Evolutionary conservation across 1,140 invertebrate species (phyloP).

Genomic region (Charaxes varanes): DNA sequence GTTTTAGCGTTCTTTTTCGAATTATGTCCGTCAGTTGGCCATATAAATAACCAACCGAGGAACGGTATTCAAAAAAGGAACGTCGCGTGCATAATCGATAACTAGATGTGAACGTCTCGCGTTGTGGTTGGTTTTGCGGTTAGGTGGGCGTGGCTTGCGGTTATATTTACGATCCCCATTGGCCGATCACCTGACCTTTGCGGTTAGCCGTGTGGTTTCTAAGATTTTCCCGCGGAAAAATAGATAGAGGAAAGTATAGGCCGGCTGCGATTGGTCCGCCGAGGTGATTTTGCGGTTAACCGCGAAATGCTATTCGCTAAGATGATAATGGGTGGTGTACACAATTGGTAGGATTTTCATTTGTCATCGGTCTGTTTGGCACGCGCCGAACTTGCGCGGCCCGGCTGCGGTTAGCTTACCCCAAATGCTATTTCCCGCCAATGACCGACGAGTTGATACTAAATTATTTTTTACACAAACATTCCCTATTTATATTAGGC

Average conservation of each 20-base stretch:
- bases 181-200: slow-evolving; percentile 70
- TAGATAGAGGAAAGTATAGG: slow-evolving; percentile 64
- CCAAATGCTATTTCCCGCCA: too few relatives aligned
- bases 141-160: slow-evolving; percentile 64
- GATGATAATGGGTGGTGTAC: slow-evolving; percentile 51
- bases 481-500: too few relatives aligned
- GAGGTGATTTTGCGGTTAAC: slow-evolving; percentile 63
- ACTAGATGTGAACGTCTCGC: slow-evolving; percentile 60
- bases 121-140: slow-evolving; percentile 72
- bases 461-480: too few relatives aligned
- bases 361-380: slow-evolving; percentile 45
- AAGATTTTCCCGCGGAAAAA: slow-evolving; percentile 72
- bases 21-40: too few relatives aligned
- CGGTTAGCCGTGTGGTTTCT: slow-evolving; percentile 69
- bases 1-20: too few relatives aligned
- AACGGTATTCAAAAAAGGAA: slow-evolving; percentile 44
- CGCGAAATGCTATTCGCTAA: slow-evolving; percentile 64
- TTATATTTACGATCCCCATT: slow-evolving; percentile 66
- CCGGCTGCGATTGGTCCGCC: slow-evolving; percentile 47
- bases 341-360: slow-evolving; percentile 44
- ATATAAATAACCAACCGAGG: slow-evolving; percentile 22
- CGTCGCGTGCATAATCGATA: slow-evolving; percentile 55
- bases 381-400: slow-evolving; percentile 26
- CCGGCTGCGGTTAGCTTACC: slow-evolving; percentile 42
- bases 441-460: slow-evolving; percentile 27